phyloP scores from a whole-genome alignment of 2,888 invertebrate genomes.

The Hypomecis punctinalis region DNA sequence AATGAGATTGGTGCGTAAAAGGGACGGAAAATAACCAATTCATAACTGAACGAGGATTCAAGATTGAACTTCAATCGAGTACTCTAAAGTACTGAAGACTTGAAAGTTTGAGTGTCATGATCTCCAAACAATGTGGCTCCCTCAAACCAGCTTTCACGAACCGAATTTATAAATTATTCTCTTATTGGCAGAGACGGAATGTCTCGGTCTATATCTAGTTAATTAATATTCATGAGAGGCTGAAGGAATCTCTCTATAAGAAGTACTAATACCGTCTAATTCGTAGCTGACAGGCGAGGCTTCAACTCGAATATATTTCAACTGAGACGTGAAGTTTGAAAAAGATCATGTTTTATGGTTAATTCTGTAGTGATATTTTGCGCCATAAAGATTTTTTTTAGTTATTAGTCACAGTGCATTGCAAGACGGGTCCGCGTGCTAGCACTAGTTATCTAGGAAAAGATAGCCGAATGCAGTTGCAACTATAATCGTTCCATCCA shows the following conservation, averaged over 20 bases:
- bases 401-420: too few relatives aligned
- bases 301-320: slow-evolving; percentile 37
- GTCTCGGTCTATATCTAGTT: slow-evolving; percentile 51
- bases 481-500: too few relatives aligned
- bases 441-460: too few relatives aligned
- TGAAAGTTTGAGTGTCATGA: slow-evolving; percentile 22
- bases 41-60: slow-evolving; percentile 13
- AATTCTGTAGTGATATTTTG: not conserved
- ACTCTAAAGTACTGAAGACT: slow-evolving; percentile 19
- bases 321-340: slow-evolving; percentile 14
- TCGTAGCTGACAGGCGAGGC: slow-evolving; percentile 37
- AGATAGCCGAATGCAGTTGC: too few relatives aligned
- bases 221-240: slow-evolving; percentile 64
- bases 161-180: slow-evolving; percentile 57
- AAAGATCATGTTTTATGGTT: slow-evolving; percentile 17
- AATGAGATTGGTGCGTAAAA: slow-evolving; percentile 42
- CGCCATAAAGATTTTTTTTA: too few relatives aligned
- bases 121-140: slow-evolving; percentile 28
- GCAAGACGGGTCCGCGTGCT: too few relatives aligned
- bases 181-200: slow-evolving; percentile 55
- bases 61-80: slow-evolving; percentile 15
- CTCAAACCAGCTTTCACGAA: slow-evolving; percentile 41
- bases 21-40: slow-evolving; percentile 33
- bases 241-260: slow-evolving; percentile 46
- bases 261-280: slow-evolving; percentile 43